Conservation (phyloP, 2,113 vertebrate species). For the Naja naja region DNA sequence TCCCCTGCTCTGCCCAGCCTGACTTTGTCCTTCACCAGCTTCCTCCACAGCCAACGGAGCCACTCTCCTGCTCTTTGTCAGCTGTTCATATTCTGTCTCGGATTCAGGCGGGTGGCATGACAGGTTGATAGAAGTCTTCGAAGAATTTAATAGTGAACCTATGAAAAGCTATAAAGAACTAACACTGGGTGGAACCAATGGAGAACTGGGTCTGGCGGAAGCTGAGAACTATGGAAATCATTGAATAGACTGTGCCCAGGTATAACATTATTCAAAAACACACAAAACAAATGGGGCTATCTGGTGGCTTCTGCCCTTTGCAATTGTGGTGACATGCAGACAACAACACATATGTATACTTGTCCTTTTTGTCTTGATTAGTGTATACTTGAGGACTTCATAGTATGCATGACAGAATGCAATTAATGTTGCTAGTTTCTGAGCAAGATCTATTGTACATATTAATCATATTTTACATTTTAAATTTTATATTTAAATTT, state of each 20-base stretch:
- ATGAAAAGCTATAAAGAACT: neutral
- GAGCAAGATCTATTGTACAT: neutral
- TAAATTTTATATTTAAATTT: neutral
- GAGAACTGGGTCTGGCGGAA: neutral
- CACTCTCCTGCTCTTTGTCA: too few species aligned
- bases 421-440: neutral
- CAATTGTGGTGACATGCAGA: neutral
- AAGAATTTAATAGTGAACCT: neutral
- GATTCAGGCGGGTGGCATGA: too few species aligned
- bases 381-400: neutral
- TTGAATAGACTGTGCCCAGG: neutral
- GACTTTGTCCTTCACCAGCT: too few species aligned
- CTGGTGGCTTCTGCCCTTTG: neutral
- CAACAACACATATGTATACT: neutral
- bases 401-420: neutral
- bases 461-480: neutral
- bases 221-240: neutral
- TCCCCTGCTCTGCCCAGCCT: too few species aligned
- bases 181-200: neutral
- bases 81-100: too few species aligned
- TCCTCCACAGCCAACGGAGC: too few species aligned
- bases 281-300: neutral
- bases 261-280: neutral
- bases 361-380: neutral
- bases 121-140: neutral